phyloP scores from a whole-genome alignment of 2,797 vertebrate species.

The Trachops cirrhosus region DNA sequence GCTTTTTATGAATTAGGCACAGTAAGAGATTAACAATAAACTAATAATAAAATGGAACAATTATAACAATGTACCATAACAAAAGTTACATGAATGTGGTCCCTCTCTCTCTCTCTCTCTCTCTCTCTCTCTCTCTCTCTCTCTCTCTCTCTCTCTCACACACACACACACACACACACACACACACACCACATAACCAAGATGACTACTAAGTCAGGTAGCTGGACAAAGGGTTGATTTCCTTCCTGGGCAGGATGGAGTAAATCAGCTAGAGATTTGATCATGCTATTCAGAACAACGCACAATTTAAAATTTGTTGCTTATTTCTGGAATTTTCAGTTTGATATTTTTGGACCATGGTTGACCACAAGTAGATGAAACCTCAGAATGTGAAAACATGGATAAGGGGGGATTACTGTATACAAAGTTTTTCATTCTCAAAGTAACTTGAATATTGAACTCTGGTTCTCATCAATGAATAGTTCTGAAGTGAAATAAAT shows the following conservation, averaged over 20 bases:
- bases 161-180: not conserved
- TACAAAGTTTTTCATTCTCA: not conserved
- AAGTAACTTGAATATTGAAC: conserved; percentile 15
- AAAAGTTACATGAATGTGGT: not conserved
- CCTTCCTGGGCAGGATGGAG: not conserved
- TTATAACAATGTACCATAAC: too few species aligned
- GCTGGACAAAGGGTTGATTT: not conserved
- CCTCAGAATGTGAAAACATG: not conserved
- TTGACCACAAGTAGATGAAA: not conserved
- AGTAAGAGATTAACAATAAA: not conserved
- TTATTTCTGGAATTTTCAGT: not conserved
- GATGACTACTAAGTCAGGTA: not conserved
- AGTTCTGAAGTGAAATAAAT: not conserved
- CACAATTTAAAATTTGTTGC: not conserved
- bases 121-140: not conserved
- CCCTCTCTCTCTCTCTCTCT: not conserved
- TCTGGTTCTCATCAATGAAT: not conserved
- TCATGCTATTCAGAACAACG: not conserved
- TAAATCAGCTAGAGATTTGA: not conserved
- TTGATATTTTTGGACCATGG: not conserved
- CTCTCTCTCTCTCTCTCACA: too few species aligned
- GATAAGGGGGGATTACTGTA: not conserved
- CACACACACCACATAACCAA: not conserved
- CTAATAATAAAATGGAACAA: not conserved
- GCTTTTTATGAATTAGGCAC: not conserved